Percentiles rank a stretch among this genome's conserved stretches.
These are phyloP conservation scores for Salvelinus namaycush DNA, from an alignment of 2,113 vertebrate genomes.

Conservation along the genomic window DNA sequence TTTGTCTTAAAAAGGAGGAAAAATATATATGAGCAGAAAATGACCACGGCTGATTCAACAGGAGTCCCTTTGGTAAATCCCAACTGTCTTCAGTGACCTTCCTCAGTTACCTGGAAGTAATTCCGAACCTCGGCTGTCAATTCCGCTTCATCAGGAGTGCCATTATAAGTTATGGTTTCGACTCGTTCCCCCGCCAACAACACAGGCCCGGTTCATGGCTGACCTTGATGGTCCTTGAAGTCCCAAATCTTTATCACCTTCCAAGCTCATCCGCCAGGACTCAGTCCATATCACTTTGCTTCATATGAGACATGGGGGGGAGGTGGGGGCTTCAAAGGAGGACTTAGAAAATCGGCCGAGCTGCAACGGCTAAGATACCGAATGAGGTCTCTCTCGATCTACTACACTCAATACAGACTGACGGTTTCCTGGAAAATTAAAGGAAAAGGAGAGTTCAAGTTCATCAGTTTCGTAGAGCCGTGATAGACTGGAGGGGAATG, in stretches of 20 bases:
- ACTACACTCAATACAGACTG: neutral
- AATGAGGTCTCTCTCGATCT: neutral
- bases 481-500: neutral
- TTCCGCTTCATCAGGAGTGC: constrained; percentile 13
- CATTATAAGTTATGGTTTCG: constrained; percentile 7
- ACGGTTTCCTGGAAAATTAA: neutral
- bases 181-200: neutral
- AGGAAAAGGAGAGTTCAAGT: neutral
- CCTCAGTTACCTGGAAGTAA: constrained; percentile 53
- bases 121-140: constrained; percentile 47
- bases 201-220: constrained; percentile 24
- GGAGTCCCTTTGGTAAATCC: constrained; percentile 25
- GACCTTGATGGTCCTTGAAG: constrained; percentile 59
- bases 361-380: neutral
- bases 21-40: constrained; percentile 26
- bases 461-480: neutral
- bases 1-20: constrained; percentile 14
- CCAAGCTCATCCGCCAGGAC: constrained; percentile 23
- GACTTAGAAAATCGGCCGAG: neutral
- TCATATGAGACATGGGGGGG: constrained; percentile 25
- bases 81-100: constrained; percentile 32
- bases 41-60: constrained; percentile 44
- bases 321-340: constrained; percentile 24
- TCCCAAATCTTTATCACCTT: constrained; percentile 40
- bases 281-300: constrained; percentile 22